phyloP scores from a whole-genome alignment of 2,797 vertebrate species.

The Buphagus erythrorhynchus region DNA sequence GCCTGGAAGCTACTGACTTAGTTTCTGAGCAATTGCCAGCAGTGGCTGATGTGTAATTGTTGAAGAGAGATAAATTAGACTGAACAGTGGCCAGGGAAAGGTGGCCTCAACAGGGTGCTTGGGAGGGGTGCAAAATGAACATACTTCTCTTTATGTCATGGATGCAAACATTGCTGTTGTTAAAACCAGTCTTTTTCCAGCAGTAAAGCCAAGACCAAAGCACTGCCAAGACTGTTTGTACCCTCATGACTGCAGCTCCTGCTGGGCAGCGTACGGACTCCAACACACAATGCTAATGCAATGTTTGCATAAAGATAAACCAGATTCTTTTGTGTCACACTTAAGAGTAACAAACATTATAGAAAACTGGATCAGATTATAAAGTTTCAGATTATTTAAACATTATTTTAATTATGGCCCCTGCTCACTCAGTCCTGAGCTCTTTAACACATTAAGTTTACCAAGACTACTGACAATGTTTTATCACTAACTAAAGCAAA shows the following conservation, averaged over 20 bases:
- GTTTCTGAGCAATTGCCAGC: not conserved
- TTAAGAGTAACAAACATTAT: not conserved
- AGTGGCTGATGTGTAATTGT: not conserved
- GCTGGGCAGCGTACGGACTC: not conserved
- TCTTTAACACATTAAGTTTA: not conserved
- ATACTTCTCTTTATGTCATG: not conserved
- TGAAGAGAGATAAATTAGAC: not conserved
- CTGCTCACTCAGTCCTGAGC: not conserved
- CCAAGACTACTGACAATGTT: not conserved
- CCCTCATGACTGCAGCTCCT: not conserved
- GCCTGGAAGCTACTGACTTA: not conserved
- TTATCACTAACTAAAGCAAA: not conserved
- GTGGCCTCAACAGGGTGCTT: not conserved
- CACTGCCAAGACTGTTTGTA: not conserved
- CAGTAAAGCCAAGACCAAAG: not conserved
- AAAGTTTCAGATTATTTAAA: not conserved
- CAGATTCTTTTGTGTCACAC: not conserved
- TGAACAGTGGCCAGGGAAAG: not conserved
- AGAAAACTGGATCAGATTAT: not conserved
- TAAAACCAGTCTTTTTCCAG: not conserved
- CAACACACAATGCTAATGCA: fast-evolving
- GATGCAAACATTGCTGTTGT: not conserved
- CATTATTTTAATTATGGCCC: not conserved
- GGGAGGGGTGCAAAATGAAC: not conserved
- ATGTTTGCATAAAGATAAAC: not conserved